These are phyloP conservation scores for Heliconius congener DNA, from an alignment of 1,140 invertebrate species.

Conservation along the genomic window DNA sequence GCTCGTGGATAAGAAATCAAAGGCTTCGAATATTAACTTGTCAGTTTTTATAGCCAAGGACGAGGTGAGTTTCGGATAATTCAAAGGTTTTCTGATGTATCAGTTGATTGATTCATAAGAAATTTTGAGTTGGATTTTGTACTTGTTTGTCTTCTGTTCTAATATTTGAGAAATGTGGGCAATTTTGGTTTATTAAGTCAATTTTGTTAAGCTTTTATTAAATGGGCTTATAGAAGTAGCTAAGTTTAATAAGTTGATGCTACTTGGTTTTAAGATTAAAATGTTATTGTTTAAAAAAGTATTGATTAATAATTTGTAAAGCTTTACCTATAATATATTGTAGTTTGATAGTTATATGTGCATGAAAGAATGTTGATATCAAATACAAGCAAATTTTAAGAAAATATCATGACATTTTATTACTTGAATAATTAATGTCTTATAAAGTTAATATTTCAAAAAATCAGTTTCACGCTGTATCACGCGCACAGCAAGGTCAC, in stretches of 20 bases:
- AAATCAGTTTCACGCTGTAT: neutral
- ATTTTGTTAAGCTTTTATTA: no score
- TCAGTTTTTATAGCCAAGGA: slow-evolving; percentile 27
- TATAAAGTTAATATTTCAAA: no score
- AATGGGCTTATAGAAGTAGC: no score
- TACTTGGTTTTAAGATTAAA: no score
- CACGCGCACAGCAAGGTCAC: neutral
- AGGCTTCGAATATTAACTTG: neutral
- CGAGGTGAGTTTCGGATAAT: slow-evolving; percentile 45
- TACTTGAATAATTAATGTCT: no score
- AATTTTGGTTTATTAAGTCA: neutral
- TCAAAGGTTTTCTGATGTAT: neutral
- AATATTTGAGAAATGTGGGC: neutral
- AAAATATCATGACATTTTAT: neutral
- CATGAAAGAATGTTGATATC: no score
- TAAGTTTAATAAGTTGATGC: no score
- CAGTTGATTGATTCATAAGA: neutral
- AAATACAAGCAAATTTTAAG: no score
- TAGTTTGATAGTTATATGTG: no score
- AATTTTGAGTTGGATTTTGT: neutral
- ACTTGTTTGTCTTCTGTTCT: neutral
- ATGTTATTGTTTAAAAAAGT: no score
- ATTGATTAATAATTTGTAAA: no score
- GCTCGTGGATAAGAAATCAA: neutral
- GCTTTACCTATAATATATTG: no score